phyloP scores from a whole-genome alignment of 2,797 vertebrate species.

The Lutjanus argentimaculatus region DNA sequence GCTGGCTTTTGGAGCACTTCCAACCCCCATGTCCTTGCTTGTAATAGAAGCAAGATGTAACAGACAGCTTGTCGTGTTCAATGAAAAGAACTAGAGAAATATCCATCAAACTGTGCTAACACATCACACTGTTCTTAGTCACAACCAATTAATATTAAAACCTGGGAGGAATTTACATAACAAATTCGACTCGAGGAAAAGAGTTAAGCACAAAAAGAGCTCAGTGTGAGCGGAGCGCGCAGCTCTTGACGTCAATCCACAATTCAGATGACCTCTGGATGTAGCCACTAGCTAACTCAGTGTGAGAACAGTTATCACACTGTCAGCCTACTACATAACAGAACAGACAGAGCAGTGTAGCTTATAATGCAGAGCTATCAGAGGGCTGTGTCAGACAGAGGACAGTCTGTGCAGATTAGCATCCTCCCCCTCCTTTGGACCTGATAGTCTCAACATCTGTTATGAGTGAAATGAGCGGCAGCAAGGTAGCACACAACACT shows the following conservation, averaged over 20 bases:
- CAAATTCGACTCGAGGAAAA: conserved; percentile 2
- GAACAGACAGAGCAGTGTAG: conserved; percentile 51
- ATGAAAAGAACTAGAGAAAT: conserved; percentile 30
- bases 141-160: conserved; percentile 42
- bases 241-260: conserved; percentile 34
- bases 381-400: conserved; percentile 56
- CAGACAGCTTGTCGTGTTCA: conserved; percentile 48
- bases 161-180: conserved; percentile 21
- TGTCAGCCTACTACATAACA: conserved; percentile 40
- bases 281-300: conserved; percentile 45
- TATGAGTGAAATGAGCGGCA: conserved; percentile 45
- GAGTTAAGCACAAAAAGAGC: conserved; percentile 3
- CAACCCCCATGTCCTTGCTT: conserved; percentile 36
- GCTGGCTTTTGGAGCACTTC: conserved; percentile 43
- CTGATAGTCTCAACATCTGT: conserved; percentile 65
- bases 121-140: conserved; percentile 20
- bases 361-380: conserved; percentile 45
- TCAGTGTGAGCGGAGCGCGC: not conserved
- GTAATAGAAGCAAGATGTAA: conserved; percentile 47
- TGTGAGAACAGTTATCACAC: conserved; percentile 51
- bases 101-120: conserved; percentile 32
- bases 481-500: conserved; percentile 27
- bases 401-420: conserved; percentile 64
- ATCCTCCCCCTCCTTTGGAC: conserved; percentile 25
- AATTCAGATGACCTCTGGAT: conserved; percentile 61